Conservation (phyloP, 2,888 invertebrate species). For the Rotaria socialis region DNA sequence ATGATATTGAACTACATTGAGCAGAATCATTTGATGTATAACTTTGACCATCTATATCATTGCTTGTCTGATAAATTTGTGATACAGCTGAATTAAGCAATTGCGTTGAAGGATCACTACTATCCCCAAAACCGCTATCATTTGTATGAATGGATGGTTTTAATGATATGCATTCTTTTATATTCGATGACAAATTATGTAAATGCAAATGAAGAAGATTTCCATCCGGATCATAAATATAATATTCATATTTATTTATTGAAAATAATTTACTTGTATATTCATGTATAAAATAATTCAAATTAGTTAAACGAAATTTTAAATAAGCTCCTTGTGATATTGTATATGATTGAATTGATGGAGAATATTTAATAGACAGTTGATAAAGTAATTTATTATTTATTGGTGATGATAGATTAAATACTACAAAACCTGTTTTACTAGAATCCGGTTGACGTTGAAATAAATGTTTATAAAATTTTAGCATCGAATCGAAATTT, state of each 20-base stretch:
- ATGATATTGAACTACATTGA: slow-evolving; percentile 14
- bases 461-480: slow-evolving; percentile 44
- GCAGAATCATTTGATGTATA: slow-evolving; percentile 5
- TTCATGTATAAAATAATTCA: not conserved
- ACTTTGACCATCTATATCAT: not conserved
- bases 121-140: slow-evolving; percentile 25
- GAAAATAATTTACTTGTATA: slow-evolving; percentile 20
- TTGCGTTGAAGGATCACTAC: not conserved
- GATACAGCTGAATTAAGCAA: not conserved
- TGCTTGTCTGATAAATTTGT: not conserved
- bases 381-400: not conserved
- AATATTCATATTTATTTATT: slow-evolving; percentile 14
- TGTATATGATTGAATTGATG: not conserved
- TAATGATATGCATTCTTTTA: not conserved
- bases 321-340: not conserved
- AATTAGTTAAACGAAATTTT: slow-evolving; percentile 23
- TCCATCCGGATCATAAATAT: slow-evolving; percentile 28
- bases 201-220: slow-evolving; percentile 20
- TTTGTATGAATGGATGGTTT: not conserved
- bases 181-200: not conserved
- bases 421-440: slow-evolving; percentile 42
- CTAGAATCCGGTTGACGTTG: slow-evolving; percentile 39
- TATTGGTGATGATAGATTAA: not conserved
- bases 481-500: slow-evolving; percentile 44
- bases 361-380: slow-evolving; percentile 32